phyloP scores from a whole-genome alignment of 2,113 vertebrate species.

The Sula dactylatra region DNA sequence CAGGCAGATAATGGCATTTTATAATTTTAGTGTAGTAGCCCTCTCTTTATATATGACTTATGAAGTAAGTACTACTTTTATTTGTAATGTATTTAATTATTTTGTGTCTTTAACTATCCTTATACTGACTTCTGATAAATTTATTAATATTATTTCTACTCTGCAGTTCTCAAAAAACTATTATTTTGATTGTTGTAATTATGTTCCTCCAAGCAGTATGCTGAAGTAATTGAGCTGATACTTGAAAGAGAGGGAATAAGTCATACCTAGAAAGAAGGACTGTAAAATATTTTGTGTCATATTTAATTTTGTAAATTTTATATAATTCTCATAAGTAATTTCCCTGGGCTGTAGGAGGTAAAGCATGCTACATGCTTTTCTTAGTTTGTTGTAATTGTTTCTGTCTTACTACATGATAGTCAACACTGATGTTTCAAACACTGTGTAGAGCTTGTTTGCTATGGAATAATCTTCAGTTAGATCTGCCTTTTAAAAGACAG shows the following conservation, averaged over 20 bases:
- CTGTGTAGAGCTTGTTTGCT: background rate
- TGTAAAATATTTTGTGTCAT: background rate
- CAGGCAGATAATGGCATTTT: slow-evolving; percentile 82
- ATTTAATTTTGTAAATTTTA: too few relatives aligned
- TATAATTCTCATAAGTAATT: background rate
- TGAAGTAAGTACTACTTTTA: slow-evolving; percentile 80
- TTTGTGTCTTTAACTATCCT: background rate
- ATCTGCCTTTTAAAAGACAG: background rate
- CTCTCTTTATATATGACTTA: slow-evolving; percentile 93
- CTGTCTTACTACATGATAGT: background rate
- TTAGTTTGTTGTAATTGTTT: background rate
- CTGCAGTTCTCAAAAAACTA: background rate
- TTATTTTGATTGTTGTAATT: background rate
- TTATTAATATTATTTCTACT: background rate
- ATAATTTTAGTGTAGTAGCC: slow-evolving; percentile 89
- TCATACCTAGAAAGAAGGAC: background rate
- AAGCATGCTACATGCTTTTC: background rate
- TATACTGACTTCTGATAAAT: background rate
- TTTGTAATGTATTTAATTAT: background rate
- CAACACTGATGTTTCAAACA: background rate
- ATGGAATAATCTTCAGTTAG: background rate
- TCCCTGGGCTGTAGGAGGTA: background rate
- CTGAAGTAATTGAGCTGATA: background rate
- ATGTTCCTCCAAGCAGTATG: background rate
- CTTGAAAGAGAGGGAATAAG: background rate